Evolutionary conservation across 2,888 invertebrate genomes (phyloP).

Genomic region (Caenorhabditis sp.): DNA sequence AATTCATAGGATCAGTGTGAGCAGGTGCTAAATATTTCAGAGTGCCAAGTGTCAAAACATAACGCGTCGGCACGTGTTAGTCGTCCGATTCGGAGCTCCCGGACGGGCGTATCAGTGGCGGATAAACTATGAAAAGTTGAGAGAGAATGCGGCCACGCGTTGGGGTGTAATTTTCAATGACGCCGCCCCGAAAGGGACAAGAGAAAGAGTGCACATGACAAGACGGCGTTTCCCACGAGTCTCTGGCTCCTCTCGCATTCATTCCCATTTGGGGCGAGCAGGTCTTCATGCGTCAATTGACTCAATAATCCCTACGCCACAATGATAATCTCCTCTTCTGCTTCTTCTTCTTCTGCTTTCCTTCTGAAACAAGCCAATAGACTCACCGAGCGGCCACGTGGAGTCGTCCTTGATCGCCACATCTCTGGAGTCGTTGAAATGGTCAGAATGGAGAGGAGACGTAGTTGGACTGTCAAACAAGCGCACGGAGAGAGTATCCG

Average conservation of each 20-base stretch:
- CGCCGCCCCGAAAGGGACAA: neutral
- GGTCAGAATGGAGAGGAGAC: conserved; percentile 1
- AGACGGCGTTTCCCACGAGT: conserved; percentile 41
- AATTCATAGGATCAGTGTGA: too few relatives aligned
- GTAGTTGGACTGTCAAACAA: conserved; percentile 44
- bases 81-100: too few relatives aligned
- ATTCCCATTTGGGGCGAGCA: neutral
- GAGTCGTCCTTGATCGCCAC: conserved; percentile 16
- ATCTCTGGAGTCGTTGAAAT: neutral
- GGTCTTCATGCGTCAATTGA: conserved; percentile 20
- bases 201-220: conserved; percentile 44
- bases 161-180: conserved; percentile 19
- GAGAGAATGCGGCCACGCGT: neutral
- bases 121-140: neutral
- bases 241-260: neutral
- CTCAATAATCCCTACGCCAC: conserved; percentile 17
- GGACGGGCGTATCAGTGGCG: too few relatives aligned
- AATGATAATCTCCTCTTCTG: conserved; percentile 4
- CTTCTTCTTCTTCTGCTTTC: too few relatives aligned
- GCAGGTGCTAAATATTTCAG: too few relatives aligned
- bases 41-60: too few relatives aligned
- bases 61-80: too few relatives aligned
- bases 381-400: conserved; percentile 23
- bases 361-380: conserved; percentile 1
- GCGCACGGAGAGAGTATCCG: conserved; percentile 6